phyloP scores from a whole-genome alignment of 2,888 invertebrate species.

The Tuta absoluta region DNA sequence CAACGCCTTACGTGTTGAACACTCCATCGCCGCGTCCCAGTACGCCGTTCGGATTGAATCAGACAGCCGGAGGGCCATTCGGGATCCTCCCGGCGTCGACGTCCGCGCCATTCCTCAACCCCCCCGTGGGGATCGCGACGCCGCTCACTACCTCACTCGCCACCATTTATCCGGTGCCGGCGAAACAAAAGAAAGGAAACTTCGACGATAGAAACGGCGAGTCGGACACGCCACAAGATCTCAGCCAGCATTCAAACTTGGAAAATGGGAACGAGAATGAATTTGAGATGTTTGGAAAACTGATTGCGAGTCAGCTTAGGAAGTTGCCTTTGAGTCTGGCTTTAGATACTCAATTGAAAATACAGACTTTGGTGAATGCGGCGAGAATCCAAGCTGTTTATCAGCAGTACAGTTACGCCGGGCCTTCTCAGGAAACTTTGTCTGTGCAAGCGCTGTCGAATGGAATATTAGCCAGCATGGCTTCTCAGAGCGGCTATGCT shows the following conservation, averaged over 20 bases:
- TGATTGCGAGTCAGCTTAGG: conserved; percentile 73
- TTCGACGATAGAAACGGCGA: conserved; percentile 61
- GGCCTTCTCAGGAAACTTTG: conserved; percentile 72
- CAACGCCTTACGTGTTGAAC: conserved; percentile 74
- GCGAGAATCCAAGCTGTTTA: conserved; percentile 75
- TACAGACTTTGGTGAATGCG: conserved; percentile 73
- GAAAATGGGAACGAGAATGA: conserved; percentile 75
- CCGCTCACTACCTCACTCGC: conserved; percentile 73
- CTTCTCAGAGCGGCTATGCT: conserved; percentile 61
- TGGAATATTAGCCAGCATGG: conserved; percentile 72
- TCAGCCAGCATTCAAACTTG: conserved; percentile 73
- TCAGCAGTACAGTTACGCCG: conserved; percentile 75
- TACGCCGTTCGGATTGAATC: conserved; percentile 72
- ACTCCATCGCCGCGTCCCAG: conserved; percentile 74
- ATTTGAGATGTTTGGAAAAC: conserved; percentile 76
- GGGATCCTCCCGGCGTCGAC: conserved; percentile 68
- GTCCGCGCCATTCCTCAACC: conserved; percentile 69
- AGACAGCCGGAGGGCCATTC: conserved; percentile 58
- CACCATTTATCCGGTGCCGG: conserved; percentile 69
- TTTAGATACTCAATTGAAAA: conserved; percentile 73
- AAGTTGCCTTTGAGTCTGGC: conserved; percentile 72
- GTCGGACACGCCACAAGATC: conserved; percentile 68
- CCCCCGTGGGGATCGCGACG: conserved; percentile 75
- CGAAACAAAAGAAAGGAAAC: conserved; percentile 70
- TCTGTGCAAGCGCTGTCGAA: conserved; percentile 75